Evolutionary conservation across 2,888 invertebrate species (phyloP).

Genomic region (Drosophila longiperda): DNA sequence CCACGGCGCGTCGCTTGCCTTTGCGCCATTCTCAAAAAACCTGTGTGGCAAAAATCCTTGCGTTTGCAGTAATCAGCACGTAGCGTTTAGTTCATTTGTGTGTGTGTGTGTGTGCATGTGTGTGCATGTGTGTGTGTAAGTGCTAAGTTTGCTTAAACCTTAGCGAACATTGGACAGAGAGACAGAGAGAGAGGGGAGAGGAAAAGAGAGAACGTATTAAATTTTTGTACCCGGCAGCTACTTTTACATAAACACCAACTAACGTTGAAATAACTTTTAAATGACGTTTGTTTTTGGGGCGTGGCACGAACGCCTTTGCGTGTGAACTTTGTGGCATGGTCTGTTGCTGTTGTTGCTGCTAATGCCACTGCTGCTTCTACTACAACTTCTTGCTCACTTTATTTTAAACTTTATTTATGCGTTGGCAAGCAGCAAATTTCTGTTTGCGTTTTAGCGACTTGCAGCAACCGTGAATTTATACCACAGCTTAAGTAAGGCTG

Average conservation of each 20-base stretch:
- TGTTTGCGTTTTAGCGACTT: conserved; percentile 70
- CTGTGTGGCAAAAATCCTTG: conserved; percentile 71
- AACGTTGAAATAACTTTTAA: conserved; percentile 78
- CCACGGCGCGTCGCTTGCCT: not conserved
- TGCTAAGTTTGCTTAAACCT: conserved; percentile 67
- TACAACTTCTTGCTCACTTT: conserved; percentile 68
- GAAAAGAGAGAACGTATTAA: conserved; percentile 19
- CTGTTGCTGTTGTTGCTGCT: conserved; percentile 11
- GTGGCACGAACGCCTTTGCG: conserved; percentile 68
- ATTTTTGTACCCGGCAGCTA: conserved; percentile 62
- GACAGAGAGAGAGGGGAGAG: not conserved
- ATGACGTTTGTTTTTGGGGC: conserved; percentile 76
- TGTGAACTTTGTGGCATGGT: conserved; percentile 66
- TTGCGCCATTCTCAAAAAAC: conserved; percentile 15
- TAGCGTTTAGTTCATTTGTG: conserved; percentile 75
- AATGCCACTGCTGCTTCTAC: conserved; percentile 13
- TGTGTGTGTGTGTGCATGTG: conserved; percentile 22
- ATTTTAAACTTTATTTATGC: conserved; percentile 79
- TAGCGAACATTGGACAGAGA: not conserved
- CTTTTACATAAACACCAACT: conserved; percentile 77
- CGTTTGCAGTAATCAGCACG: conserved; percentile 80
- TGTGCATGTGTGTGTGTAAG: conserved; percentile 24
- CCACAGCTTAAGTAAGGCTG: conserved; percentile 34
- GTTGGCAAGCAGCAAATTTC: conserved; percentile 73
- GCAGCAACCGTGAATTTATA: conserved; percentile 59